These are phyloP conservation scores for Oscheius sp. DNA, from an alignment of 2,888 invertebrate genomes.

Conservation along the genomic window DNA sequence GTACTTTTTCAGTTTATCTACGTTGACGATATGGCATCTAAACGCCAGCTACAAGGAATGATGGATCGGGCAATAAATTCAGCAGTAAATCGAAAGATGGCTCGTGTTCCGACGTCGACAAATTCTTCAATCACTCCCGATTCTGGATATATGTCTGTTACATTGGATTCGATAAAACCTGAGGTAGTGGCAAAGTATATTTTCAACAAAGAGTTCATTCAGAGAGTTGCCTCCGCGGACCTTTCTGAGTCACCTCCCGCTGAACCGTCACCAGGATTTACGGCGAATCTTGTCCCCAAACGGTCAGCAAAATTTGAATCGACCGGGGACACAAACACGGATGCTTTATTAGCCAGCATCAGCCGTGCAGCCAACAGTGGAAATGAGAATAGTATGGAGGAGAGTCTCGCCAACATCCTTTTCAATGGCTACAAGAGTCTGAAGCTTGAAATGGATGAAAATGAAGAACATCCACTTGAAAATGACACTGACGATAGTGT, in stretches of 20 bases:
- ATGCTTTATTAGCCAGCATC: slow-evolving; percentile 46
- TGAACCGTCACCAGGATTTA: slow-evolving; percentile 25
- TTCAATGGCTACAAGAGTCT: slow-evolving; percentile 38
- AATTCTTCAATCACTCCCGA: slow-evolving; percentile 4
- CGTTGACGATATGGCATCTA: slow-evolving; percentile 66
- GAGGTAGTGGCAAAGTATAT: no score
- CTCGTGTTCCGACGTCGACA: background rate
- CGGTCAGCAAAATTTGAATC: slow-evolving; percentile 40
- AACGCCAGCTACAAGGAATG: slow-evolving; percentile 61
- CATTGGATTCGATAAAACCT: background rate
- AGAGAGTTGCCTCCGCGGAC: slow-evolving; percentile 14
- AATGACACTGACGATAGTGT: slow-evolving; percentile 38
- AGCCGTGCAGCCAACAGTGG: slow-evolving; percentile 32
- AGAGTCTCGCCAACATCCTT: slow-evolving; percentile 20
- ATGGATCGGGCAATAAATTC: slow-evolving; percentile 59
- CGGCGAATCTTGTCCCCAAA: slow-evolving; percentile 23
- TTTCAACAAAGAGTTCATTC: background rate
- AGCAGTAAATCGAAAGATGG: background rate
- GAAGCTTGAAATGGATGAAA: slow-evolving; percentile 24
- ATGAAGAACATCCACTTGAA: slow-evolving; percentile 22
- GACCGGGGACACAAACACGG: slow-evolving; percentile 33
- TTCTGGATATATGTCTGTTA: slow-evolving; percentile 11
- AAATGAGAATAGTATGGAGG: slow-evolving; percentile 16
- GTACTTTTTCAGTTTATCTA: slow-evolving; percentile 57
- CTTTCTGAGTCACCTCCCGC: slow-evolving; percentile 30